Conservation (phyloP, 1,140 invertebrate genomes). For the Atta colombica region DNA sequence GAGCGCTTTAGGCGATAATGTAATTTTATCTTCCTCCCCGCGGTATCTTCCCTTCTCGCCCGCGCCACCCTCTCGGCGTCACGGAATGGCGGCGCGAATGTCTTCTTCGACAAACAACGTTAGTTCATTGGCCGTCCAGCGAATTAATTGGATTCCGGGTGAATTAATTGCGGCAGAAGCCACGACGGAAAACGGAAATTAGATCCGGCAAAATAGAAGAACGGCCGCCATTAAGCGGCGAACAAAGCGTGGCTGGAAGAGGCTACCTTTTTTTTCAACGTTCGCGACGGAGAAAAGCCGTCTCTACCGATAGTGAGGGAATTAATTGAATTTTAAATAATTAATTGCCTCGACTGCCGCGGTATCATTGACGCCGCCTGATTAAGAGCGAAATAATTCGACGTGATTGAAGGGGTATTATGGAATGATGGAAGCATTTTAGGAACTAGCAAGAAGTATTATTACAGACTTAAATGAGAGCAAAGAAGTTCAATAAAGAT, state of each 20-base stretch:
- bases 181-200: conserved; percentile 73
- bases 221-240: conserved; percentile 61
- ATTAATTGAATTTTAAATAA: conserved; percentile 68
- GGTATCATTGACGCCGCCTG: conserved; percentile 22
- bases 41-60: not conserved
- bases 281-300: conserved; percentile 50
- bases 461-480: not conserved
- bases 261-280: conserved; percentile 20
- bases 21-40: conserved; percentile 70
- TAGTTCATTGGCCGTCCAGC: conserved; percentile 79
- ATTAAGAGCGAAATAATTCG: conserved; percentile 51
- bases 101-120: conserved; percentile 81
- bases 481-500: not conserved
- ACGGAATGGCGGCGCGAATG: conserved; percentile 63
- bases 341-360: conserved; percentile 46
- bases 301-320: conserved; percentile 41
- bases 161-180: conserved; percentile 77
- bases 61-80: conserved; percentile 36
- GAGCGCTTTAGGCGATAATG: conserved; percentile 75
- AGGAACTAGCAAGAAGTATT: not conserved
- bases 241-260: conserved; percentile 70
- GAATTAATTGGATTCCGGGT: conserved; percentile 69
- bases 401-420: conserved; percentile 38
- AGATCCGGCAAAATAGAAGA: conserved; percentile 64
- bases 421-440: not conserved